Conservation (phyloP, 2,113 vertebrate genomes). For the Rallus limicola region DNA sequence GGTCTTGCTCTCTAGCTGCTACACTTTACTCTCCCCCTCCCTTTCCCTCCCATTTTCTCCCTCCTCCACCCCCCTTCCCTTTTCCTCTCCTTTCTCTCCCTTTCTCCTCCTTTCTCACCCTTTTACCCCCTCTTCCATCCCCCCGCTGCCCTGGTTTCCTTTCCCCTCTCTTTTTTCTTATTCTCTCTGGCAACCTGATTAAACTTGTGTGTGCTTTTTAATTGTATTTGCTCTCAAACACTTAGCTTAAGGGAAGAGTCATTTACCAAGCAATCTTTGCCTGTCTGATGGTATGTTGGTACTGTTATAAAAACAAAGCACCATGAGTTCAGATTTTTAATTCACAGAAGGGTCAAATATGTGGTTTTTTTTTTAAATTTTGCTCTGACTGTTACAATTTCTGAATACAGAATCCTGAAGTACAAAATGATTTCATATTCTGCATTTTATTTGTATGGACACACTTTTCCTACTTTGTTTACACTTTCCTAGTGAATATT, state of each 20-base stretch:
- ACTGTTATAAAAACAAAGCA: not conserved
- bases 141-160: too few relatives aligned
- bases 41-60: not conserved
- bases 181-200: not conserved
- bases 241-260: not conserved
- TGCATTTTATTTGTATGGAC: not conserved
- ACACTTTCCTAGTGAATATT: not conserved
- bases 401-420: conserved; percentile 3
- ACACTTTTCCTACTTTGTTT: not conserved
- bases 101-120: too few relatives aligned
- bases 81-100: too few relatives aligned
- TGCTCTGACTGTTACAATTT: conserved; percentile 12
- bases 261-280: not conserved
- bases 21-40: too few relatives aligned
- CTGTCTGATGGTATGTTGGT: not conserved
- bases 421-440: not conserved
- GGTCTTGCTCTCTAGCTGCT: too few relatives aligned
- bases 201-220: not conserved
- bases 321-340: not conserved
- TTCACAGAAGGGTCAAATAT: conserved; percentile 4
- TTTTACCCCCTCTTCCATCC: too few relatives aligned
- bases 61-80: too few relatives aligned
- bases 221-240: not conserved
- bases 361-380: not conserved
- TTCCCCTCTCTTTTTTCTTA: not conserved